Evolutionary conservation across 2,113 vertebrate genomes (phyloP).

Genomic region (Desmodus rotundus): DNA sequence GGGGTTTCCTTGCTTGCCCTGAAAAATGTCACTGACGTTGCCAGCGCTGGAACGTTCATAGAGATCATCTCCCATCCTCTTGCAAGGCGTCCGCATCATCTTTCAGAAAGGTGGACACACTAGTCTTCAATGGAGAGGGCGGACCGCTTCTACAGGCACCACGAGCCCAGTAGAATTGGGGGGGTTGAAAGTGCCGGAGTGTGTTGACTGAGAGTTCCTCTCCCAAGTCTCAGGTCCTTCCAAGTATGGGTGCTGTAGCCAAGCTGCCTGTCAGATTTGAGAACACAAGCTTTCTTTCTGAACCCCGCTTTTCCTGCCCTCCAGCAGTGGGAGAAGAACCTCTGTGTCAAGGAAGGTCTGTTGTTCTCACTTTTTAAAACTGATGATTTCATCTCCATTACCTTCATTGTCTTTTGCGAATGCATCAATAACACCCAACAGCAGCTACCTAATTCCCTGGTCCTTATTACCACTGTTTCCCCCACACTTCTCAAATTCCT

Average conservation of each 20-base stretch:
- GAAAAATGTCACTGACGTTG: not conserved
- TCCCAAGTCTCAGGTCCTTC: not conserved
- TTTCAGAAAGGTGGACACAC: not conserved
- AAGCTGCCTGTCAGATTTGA: not conserved
- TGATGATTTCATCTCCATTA: not conserved
- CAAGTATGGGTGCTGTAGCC: not conserved
- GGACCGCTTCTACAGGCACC: not conserved
- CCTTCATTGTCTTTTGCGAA: not conserved
- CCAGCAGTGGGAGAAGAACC: not conserved
- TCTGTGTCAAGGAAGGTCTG: not conserved
- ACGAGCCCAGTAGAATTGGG: not conserved
- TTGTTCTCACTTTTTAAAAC: not conserved
- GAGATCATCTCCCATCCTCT: not conserved
- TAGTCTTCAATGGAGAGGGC: not conserved
- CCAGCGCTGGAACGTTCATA: not conserved
- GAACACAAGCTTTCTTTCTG: not conserved
- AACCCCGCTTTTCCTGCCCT: not conserved
- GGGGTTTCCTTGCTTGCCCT: not conserved
- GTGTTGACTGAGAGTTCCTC: not conserved
- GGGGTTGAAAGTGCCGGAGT: not conserved
- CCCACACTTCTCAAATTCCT: not conserved
- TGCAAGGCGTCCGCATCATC: not conserved
- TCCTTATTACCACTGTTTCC: not conserved
- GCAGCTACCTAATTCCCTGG: not conserved
- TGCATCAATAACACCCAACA: not conserved